Evolutionary conservation across 1,140 invertebrate species (phyloP).

Genomic region (Zaprionus ornatus): DNA sequence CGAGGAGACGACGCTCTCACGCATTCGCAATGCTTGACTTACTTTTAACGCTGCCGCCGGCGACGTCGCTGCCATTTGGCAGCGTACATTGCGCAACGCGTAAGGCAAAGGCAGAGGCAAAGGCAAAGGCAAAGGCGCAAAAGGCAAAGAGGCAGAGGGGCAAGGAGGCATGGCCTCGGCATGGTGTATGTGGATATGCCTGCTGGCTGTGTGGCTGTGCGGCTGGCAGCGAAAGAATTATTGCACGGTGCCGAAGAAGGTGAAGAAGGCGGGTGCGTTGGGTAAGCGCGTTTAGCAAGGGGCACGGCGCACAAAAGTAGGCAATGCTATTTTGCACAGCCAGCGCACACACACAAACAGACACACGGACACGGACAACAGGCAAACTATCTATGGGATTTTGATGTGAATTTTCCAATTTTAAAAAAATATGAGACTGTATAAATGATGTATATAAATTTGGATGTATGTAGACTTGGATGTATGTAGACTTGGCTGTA

Average conservation of each 20-base stretch:
- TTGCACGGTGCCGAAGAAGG: conserved; percentile 3
- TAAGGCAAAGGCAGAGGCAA: conserved; percentile 13
- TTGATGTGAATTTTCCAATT: conserved; percentile 31
- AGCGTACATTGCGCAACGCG: conserved; percentile 73
- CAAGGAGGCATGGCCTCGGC: conserved; percentile 31
- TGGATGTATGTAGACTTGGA: neutral
- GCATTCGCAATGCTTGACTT: conserved; percentile 57
- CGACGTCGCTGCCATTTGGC: conserved; percentile 57
- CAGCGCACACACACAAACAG: neutral
- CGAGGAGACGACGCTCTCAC: conserved; percentile 17
- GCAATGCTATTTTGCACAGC: conserved; percentile 44
- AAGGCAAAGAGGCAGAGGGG: neutral
- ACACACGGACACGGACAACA: neutral
- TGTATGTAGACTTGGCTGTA: neutral
- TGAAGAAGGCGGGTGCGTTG: neutral
- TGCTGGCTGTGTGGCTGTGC: conserved; percentile 10
- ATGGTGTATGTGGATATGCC: conserved; percentile 22
- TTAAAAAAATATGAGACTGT: neutral
- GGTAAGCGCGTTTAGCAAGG: conserved; percentile 32
- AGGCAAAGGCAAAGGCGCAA: neutral
- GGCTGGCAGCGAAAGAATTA: conserved; percentile 7
- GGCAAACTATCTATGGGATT: neutral
- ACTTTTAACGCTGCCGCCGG: conserved; percentile 54
- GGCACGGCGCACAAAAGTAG: conserved; percentile 68
- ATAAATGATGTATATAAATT: neutral